Evolutionary conservation across 2,797 vertebrate genomes (phyloP).

Genomic region (Synanceia verrucosa): DNA sequence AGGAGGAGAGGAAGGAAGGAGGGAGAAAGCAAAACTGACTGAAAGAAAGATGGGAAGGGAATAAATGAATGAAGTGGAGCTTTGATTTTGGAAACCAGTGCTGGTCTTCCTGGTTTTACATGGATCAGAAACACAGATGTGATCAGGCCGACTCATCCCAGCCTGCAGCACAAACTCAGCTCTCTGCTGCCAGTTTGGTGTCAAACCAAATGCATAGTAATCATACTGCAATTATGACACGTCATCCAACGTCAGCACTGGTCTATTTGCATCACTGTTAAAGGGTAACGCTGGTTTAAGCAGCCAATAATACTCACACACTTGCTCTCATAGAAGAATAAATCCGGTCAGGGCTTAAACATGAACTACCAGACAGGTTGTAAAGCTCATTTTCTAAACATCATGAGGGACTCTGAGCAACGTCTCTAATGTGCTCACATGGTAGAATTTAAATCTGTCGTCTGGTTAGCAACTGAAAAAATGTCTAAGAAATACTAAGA

Average conservation of each 20-base stretch:
- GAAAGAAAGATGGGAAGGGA: slow-evolving; percentile 8
- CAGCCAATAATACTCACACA: background rate
- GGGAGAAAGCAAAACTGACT: background rate
- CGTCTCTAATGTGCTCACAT: no score
- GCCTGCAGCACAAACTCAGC: slow-evolving; percentile 31
- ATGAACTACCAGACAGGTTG: no score
- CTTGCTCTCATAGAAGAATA: background rate
- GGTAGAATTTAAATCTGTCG: no score
- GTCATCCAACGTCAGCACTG: background rate
- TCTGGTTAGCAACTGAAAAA: no score
- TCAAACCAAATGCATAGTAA: slow-evolving; percentile 19
- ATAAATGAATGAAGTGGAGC: slow-evolving; percentile 17
- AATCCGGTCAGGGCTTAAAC: no score
- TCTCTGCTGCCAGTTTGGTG: slow-evolving; percentile 33
- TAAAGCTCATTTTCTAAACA: no score
- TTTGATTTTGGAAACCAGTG: slow-evolving; percentile 34
- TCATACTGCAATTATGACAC: slow-evolving; percentile 18
- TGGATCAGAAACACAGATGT: slow-evolving; percentile 43
- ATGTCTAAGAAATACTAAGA: no score
- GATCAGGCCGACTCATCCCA: slow-evolving; percentile 43
- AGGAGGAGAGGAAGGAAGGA: background rate
- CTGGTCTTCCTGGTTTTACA: slow-evolving; percentile 43
- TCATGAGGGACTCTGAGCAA: no score
- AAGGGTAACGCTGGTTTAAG: background rate
- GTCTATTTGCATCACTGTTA: background rate